phyloP scores from a whole-genome alignment of 2,888 invertebrate genomes.

The Cephus spinipes region DNA sequence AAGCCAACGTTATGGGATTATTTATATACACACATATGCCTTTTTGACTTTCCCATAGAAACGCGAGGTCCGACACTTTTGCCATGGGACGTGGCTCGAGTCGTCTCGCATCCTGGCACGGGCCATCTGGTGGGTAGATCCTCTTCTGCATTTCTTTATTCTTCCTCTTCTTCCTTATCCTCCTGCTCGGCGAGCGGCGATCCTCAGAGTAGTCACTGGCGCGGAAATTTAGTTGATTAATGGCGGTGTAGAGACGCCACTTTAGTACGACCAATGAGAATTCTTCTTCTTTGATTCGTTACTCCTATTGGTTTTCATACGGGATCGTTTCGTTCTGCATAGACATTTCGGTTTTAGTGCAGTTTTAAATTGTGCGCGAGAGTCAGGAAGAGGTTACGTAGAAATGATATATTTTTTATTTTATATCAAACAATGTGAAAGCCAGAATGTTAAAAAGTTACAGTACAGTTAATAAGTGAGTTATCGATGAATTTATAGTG shows the following conservation, averaged over 20 bases:
- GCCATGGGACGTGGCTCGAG: background rate
- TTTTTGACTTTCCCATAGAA: constrained; percentile 4
- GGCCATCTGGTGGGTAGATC: constrained; percentile 41
- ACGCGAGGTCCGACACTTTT: background rate
- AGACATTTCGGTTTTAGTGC: no score
- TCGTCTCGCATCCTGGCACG: constrained; percentile 31
- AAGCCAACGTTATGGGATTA: constrained; percentile 19
- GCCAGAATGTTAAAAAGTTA: no score
- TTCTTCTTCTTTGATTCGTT: background rate
- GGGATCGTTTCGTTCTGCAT: no score
- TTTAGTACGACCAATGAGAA: background rate
- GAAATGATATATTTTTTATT: no score
- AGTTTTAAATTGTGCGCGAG: no score
- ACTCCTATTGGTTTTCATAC: no score
- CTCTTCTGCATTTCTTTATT: constrained; percentile 15
- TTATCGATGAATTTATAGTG: no score
- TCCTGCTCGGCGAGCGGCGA: constrained; percentile 19
- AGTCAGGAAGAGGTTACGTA: no score
- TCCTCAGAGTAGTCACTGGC: constrained; percentile 18
- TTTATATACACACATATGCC: constrained; percentile 18
- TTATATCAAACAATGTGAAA: no score
- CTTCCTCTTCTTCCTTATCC: no score
- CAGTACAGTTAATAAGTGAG: no score
- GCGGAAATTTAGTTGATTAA: constrained; percentile 24
- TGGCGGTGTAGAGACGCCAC: constrained; percentile 7